phyloP scores from a whole-genome alignment of 1,140 invertebrate genomes.

The Pseudomyrmex cubaensis region DNA sequence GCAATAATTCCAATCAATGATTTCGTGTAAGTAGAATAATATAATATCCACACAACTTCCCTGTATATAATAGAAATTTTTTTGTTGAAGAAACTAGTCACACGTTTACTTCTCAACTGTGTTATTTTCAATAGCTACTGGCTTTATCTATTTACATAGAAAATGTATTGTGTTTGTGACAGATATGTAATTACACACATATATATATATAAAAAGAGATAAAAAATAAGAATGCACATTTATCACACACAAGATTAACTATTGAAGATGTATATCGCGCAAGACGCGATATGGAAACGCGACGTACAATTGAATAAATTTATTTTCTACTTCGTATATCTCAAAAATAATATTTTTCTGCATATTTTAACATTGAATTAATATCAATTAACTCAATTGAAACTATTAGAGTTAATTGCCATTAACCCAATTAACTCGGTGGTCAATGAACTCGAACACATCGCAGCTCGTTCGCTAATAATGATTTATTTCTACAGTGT shows the following conservation, averaged over 20 bases:
- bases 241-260: not conserved
- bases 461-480: not conserved
- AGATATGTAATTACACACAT: not conserved
- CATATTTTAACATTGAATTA: conserved; percentile 1
- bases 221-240: conserved; percentile 8
- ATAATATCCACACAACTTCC: too few species aligned
- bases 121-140: not conserved
- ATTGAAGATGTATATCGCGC: conserved; percentile 8
- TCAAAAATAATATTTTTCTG: conserved; percentile 37
- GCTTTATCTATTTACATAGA: conserved; percentile 13
- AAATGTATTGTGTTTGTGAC: not conserved
- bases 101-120: too few species aligned
- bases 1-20: too few species aligned
- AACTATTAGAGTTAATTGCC: not conserved
- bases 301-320: conserved; percentile 27
- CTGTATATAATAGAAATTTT: too few species aligned
- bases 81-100: too few species aligned
- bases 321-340: conserved; percentile 37
- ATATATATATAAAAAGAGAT: not conserved
- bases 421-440: too few species aligned
- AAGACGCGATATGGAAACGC: not conserved
- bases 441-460: too few species aligned
- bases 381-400: conserved; percentile 22
- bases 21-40: too few species aligned
- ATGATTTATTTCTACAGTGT: not conserved